Base-by-base conservation (phyloP, 2,888 invertebrate species). In the Cephus spinipes region DNA sequence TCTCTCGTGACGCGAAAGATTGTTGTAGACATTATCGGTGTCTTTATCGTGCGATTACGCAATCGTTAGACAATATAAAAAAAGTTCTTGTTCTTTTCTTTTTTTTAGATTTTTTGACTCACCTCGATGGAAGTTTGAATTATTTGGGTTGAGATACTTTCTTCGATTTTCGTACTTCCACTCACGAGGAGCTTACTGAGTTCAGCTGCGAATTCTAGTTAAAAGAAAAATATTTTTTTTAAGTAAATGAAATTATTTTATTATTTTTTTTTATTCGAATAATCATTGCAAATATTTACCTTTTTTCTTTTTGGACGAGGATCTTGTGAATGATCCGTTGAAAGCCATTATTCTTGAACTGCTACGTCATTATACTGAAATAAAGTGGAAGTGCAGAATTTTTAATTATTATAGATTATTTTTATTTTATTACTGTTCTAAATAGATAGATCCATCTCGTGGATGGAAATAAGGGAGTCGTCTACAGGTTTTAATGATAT, bases 301-400 rank as follows among this genome's bases (percentile, higher is more conserved):
- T 87, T 86, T 86, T 86, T 89, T 89, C 81, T 87, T 81, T 83
- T 87, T 88, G 30, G 83, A 85, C 68, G 85, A 83, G 77, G 85
- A 79, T 79, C 81, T 82, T 76, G 83, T 83, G 78, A 85, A 83
- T 80, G 88, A 88, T 82, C 79, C 84, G 79, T 83, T 87, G 80
- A 84, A 86, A 80, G 89, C 88, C 89, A 89, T 89, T 81, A 80
- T 86, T 71, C 12, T 33, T 69, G 78, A 74, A 79, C 77, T 83
- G 84, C 86, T 86, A 88, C 87, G 87, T 87, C 87, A 87, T 89
- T 83, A 87, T 86, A 88, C 89, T 89, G 84, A 31, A 88, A 87
- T 81, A 81, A n/a, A 78, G 71, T 31, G 9, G 12, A 31, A 33
- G 12, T 32, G 15, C 9, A 1, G 33, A 71, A 55, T 55, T 6